Base-by-base conservation (phyloP, 2,797 vertebrate species). In the Acrossocheilus wenchowensis region DNA sequence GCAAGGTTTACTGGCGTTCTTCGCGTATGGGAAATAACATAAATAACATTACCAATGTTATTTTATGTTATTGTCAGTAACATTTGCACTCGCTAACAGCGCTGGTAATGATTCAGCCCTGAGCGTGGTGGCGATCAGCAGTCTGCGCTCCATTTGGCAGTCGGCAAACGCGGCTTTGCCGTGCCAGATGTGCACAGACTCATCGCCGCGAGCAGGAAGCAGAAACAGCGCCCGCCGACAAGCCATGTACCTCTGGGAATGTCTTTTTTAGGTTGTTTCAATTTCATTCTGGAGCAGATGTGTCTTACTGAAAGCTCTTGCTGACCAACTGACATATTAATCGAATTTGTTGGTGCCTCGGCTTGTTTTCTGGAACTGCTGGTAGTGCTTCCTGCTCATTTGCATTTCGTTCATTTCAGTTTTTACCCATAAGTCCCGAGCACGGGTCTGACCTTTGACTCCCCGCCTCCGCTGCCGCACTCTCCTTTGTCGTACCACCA, bases 1-100 rank as follows among this genome's bases (percentile, higher is more conserved):
- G 98, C 98, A 99, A 99, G 98, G 96, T 99, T 99, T 99, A 99
- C 98, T 96, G 98, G 98, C 94, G 98, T 98, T 99, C 98, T 99
- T 99, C 98, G 97, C 95, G 94, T 96, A 97, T 97, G 97, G 97
- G 97, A 97, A 97, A 99, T 99, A 99, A 99, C 98, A 99, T 99
- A 98, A 99, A 99, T 99, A 99, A 99, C 97, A 98, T 98, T 98
- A 97, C 96, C 96, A 97, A 99, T 99, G 98, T 98, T 98, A 99
- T 98, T 97, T 98, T 98, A 99, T 98, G 98, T 99, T 99, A 99
- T 98, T 98, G 97, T 91, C 96, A 95, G 89, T 89, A 87, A 90
- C 90, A 90, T 88, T 86, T 88, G 87, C 85, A 85, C 88, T 89
- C 45, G 75, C 89, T 86, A 84, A 81, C 89, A 89, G 85, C 78